Conservation (phyloP, 1,140 invertebrate genomes). For the Ylistrum balloti region DNA sequence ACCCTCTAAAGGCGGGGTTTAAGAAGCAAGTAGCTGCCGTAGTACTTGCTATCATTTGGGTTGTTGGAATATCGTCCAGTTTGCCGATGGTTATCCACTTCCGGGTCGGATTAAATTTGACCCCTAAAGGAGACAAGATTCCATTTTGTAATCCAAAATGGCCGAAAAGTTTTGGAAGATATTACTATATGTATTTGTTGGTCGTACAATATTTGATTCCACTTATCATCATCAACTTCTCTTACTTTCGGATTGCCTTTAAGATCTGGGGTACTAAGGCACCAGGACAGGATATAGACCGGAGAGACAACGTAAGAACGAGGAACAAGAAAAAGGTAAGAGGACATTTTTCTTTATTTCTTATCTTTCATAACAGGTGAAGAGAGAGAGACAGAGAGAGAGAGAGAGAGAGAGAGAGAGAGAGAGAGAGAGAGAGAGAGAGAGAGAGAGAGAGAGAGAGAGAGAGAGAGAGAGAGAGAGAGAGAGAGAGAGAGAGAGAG, state of each 20-base stretch:
- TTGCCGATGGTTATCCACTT: slow-evolving; percentile 75
- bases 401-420: no score
- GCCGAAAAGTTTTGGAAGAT: slow-evolving; percentile 67
- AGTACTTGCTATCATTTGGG: slow-evolving; percentile 78
- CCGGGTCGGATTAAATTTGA: slow-evolving; percentile 66
- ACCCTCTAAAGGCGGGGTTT: slow-evolving; percentile 85
- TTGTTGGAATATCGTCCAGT: slow-evolving; percentile 69
- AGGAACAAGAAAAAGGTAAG: slow-evolving; percentile 91
- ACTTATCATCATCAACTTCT: slow-evolving; percentile 89
- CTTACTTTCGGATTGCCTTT: slow-evolving; percentile 89
- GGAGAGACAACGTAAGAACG: slow-evolving; percentile 88
- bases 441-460: no score
- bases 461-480: no score
- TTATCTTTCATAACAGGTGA: no score
- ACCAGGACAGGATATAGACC: slow-evolving; percentile 88
- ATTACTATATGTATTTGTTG: slow-evolving; percentile 82
- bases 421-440: no score
- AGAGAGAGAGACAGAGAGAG: no score
- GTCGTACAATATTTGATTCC: slow-evolving; percentile 89
- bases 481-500: no score
- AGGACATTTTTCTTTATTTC: no score
- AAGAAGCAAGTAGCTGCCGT: slow-evolving; percentile 71
- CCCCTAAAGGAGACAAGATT: neutral
- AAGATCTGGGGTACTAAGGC: slow-evolving; percentile 89
- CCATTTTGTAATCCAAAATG: slow-evolving; percentile 63